Percentiles rank a stretch among this genome's conserved stretches.
These are phyloP conservation scores for Lota lota DNA, from an alignment of 2,113 vertebrate species.

Conservation along the genomic window DNA sequence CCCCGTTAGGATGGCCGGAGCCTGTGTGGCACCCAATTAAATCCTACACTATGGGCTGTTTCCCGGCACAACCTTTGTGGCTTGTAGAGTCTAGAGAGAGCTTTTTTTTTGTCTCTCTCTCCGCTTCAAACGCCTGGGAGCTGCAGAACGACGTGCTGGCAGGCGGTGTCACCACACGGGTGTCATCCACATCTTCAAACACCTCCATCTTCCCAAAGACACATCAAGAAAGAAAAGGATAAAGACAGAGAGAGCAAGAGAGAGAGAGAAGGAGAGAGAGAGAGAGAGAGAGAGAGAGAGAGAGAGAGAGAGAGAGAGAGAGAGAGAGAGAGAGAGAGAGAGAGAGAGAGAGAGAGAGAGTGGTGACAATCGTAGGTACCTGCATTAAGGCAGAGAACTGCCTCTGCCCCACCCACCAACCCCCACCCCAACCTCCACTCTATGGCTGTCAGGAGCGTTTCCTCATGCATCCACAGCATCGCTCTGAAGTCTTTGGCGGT, in stretches of 20 bases:
- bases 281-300: conserved; percentile 1
- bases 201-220: conserved; percentile 53
- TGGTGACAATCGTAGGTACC: background rate
- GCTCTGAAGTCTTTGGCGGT: background rate
- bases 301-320: no score
- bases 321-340: no score
- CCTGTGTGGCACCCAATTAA: conserved; percentile 34
- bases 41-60: conserved; percentile 26
- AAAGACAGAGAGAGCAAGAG: background rate
- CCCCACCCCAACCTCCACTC: background rate
- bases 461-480: background rate
- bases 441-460: background rate
- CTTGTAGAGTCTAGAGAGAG: background rate
- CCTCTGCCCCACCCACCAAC: no score
- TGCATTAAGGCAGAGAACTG: no score
- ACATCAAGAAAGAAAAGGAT: conserved; percentile 57
- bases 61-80: conserved; percentile 4
- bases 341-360: background rate
- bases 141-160: conserved; percentile 27
- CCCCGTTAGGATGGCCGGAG: no score
- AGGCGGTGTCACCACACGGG: conserved; percentile 41
- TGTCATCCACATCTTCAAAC: conserved; percentile 65
- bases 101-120: conserved; percentile 18
- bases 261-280: background rate
- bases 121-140: conserved; percentile 42